Conservation (phyloP, 2,888 invertebrate genomes). For the Diaphora mendica region DNA sequence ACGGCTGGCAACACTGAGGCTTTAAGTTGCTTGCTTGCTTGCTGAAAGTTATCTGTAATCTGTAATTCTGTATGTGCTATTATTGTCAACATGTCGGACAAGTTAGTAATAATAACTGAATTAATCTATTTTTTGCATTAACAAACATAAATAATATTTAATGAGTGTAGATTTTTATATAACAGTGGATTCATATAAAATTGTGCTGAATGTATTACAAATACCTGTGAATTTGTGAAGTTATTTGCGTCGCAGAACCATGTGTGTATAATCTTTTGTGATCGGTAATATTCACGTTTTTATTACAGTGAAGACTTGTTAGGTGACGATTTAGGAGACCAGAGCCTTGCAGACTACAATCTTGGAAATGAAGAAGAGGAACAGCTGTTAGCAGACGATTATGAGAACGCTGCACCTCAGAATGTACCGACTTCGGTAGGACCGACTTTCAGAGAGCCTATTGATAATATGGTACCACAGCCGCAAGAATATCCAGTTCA, state of each 20-base stretch:
- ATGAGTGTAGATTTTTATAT: background rate
- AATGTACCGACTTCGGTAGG: slow-evolving; percentile 74
- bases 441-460: slow-evolving; percentile 58
- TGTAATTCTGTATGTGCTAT: background rate
- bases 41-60: background rate
- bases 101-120: slow-evolving; percentile 69
- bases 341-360: slow-evolving; percentile 82
- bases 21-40: too few relatives aligned
- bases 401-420: slow-evolving; percentile 71
- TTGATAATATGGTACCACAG: slow-evolving; percentile 60
- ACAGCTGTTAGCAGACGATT: slow-evolving; percentile 81
- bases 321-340: slow-evolving; percentile 82
- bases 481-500: slow-evolving; percentile 67
- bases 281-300: slow-evolving; percentile 49
- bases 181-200: background rate
- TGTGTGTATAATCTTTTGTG: slow-evolving; percentile 37
- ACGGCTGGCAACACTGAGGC: too few relatives aligned
- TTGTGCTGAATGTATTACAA: slow-evolving; percentile 1
- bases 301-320: slow-evolving; percentile 82
- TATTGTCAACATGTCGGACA: slow-evolving; percentile 80
- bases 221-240: slow-evolving; percentile 8
- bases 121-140: slow-evolving; percentile 22
- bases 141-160: background rate
- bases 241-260: slow-evolving; percentile 33
- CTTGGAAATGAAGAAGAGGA: slow-evolving; percentile 84